A percentile compares a stretch with the other conserved stretches of the same genome.
Conservation (phyloP, 92 coral and sea anemone species). For the Heliopora coerulea region DNA sequence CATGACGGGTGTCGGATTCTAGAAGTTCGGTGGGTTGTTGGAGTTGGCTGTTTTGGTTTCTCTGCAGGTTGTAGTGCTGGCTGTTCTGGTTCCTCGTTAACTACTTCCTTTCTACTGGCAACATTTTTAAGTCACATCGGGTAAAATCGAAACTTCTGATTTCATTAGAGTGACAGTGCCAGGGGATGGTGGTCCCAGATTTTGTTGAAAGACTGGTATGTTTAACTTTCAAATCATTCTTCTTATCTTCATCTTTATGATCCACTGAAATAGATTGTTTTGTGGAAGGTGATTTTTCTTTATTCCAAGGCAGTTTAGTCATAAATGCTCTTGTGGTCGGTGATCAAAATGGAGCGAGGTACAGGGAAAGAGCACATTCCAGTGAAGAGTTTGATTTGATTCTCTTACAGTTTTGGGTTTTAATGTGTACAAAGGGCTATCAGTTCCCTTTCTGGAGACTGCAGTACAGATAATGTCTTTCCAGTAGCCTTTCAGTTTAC, state of each 20-base stretch:
- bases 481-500: constrained; percentile 51
- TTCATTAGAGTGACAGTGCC: too few relatives aligned
- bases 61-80: background rate
- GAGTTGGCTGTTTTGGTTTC: too few relatives aligned
- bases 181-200: too few relatives aligned
- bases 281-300: too few relatives aligned
- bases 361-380: constrained; percentile 55
- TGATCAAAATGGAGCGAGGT: constrained; percentile 26
- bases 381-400: constrained; percentile 35
- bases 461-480: constrained; percentile 41
- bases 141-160: too few relatives aligned
- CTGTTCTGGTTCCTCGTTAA: constrained; percentile 3
- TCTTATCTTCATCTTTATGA: too few relatives aligned
- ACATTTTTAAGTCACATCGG: background rate
- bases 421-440: constrained; percentile 52
- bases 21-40: too few relatives aligned
- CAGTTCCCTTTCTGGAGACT: constrained; percentile 29
- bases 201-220: too few relatives aligned
- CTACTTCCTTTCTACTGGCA: background rate
- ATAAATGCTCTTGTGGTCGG: background rate
- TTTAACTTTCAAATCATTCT: too few relatives aligned
- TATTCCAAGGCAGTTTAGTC: background rate
- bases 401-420: constrained; percentile 39
- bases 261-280: too few relatives aligned
- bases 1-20: constrained; percentile 29